A percentile compares a stretch with the other conserved stretches of the same genome.
Evolutionary conservation across 2,113 vertebrate genomes (phyloP).

Genomic region (Grammatotria lemairii): DNA sequence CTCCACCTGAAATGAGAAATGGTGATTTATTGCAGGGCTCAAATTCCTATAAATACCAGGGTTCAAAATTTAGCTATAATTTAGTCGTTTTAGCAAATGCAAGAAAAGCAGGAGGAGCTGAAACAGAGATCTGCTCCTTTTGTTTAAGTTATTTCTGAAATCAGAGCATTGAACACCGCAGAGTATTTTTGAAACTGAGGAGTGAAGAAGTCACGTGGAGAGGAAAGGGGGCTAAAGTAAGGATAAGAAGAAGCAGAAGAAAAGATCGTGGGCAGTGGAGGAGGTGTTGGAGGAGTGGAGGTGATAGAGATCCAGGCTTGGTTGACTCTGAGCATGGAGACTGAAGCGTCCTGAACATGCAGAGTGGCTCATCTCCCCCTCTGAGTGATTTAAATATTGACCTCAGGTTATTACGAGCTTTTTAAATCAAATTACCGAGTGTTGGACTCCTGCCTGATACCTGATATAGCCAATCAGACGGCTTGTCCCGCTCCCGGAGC

Average conservation of each 20-base stretch:
- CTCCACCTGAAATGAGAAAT: background rate
- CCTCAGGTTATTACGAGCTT: constrained; percentile 63
- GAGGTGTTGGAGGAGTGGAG: background rate
- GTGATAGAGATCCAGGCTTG: background rate
- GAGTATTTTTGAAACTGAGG: background rate
- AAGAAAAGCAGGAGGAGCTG: background rate
- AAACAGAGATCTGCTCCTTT: background rate
- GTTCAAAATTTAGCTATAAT: background rate
- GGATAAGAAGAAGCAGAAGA: background rate
- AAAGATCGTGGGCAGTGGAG: background rate
- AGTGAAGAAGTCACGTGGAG: background rate
- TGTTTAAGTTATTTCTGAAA: background rate
- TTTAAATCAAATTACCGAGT: constrained; percentile 59
- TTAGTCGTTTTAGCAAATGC: background rate
- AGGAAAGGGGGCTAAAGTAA: background rate
- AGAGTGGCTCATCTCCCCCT: constrained; percentile 34
- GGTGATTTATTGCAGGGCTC: background rate
- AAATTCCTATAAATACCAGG: background rate
- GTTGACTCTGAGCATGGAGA: background rate
- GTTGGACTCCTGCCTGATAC: constrained; percentile 58
- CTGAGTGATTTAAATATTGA: constrained; percentile 62
- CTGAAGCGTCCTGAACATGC: constrained; percentile 22
- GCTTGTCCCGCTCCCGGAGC: constrained; percentile 31
- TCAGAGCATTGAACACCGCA: background rate
- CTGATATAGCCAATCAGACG: constrained; percentile 50